Base-by-base conservation (phyloP, 2,113 vertebrate species). In the Cochlearius cochlearius region DNA sequence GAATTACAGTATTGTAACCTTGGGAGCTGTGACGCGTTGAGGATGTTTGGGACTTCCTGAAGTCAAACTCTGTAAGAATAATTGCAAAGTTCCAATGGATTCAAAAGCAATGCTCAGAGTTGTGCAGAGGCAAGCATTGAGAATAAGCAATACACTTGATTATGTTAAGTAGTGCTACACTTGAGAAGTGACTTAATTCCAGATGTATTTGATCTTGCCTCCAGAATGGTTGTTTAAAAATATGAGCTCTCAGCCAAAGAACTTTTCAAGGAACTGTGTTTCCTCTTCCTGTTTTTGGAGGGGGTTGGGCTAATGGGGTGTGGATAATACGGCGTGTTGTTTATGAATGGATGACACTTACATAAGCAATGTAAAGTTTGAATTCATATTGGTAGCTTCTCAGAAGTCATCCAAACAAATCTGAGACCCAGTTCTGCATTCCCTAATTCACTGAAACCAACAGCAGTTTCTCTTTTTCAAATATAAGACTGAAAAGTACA, bases 161-260 rank as follows among this genome's bases (percentile, higher is more conserved):
- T 93, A 71, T 72, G 32, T 38, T 81, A 87, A 68, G 14, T 26
- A 68, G n/a, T 25, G 38, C 41, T 62, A 23, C 29, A 36, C 39
- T 80, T 50, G 39, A 91, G 66, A 72, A 27, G 36, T 43, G 39
- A 63, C 62, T 88, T 59, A 80, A 80, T 95, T 91, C 63, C 41
- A 74, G 50, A 71, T 83, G 45, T 1, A 0, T 80, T 90, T 95
- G 38, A 68, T 80, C 55, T 88, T 63, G 13, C 38, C 47, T 90
- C 21, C 36, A 67, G 50, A 60, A 83, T 83, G 19, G 59, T 78
- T 76, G 14, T 38, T 92, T 69, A 59, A 47, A 53, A 79, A 9
- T 69, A 49, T 2, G 8, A 68, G 21, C 19, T 68, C 23, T 8
- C 8, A 76, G n/a, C 25, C 60, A 55, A 86, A 72, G 8, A 59